Conservation (phyloP, 2,888 invertebrate species). For the Chrysina gloriosa region DNA sequence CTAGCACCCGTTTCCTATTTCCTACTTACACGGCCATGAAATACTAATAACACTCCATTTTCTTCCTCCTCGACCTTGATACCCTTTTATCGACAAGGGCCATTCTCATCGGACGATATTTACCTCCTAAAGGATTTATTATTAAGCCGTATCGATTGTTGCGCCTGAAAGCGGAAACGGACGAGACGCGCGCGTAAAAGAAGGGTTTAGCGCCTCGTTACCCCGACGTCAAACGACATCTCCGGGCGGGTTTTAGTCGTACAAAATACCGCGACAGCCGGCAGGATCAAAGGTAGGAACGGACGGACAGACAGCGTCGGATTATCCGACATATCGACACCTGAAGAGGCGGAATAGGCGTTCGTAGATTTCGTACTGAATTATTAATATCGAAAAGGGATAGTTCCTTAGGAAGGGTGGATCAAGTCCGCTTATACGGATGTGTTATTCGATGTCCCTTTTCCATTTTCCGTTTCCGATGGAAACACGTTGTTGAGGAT, state of each 20-base stretch:
- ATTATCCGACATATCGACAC: conserved; percentile 17
- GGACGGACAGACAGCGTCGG: conserved; percentile 15
- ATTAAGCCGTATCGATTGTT: conserved; percentile 28
- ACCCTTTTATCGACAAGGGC: background rate
- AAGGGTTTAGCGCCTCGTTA: conserved; percentile 16
- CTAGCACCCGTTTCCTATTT: too few relatives aligned
- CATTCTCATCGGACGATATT: background rate
- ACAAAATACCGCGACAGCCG: conserved; percentile 25
- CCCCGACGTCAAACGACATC: background rate
- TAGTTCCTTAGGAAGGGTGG: conserved; percentile 2
- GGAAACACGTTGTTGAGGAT: too few relatives aligned
- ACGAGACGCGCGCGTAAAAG: background rate
- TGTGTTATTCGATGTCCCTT: conserved; percentile 3
- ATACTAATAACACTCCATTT: background rate
- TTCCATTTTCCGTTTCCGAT: too few relatives aligned
- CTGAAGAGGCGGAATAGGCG: conserved; percentile 1
- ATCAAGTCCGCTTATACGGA: background rate
- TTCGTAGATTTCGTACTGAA: conserved; percentile 18
- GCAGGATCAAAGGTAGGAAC: conserved; percentile 16
- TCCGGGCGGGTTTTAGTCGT: background rate
- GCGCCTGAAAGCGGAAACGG: background rate
- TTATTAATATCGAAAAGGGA: conserved; percentile 32
- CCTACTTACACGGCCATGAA: too few relatives aligned
- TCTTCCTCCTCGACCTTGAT: background rate
- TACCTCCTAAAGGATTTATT: conserved; percentile 42